Evolutionary conservation across 2,888 invertebrate species (phyloP), one percentile per base, ranked within the genome.

Genomic region (Volucella bombylans): DNA sequence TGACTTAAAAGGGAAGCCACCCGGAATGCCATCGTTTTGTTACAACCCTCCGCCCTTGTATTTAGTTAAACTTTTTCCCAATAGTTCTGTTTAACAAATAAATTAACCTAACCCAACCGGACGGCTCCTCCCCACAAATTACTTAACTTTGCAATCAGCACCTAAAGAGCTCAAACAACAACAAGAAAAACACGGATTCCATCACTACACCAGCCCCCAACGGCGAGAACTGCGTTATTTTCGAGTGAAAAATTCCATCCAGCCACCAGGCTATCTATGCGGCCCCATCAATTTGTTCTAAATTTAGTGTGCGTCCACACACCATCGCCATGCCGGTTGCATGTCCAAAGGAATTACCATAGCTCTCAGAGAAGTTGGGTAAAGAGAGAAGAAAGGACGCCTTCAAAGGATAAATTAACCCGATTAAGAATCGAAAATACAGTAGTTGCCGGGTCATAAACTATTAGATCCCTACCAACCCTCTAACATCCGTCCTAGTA

Each of bases 331-430:
- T 41, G 52, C 38, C 11, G 76, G 64, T 82, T 82, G 82, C 77
- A 72, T 82, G 77, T 77, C 71, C 61, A 67, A 72, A n/a, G 23
- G 15, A 77, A 82, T 82, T 77, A 72, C 77, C 77, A 72, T 82
- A 67, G 47, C 31, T 43, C 1, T 3, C 18, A 23, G 54, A 9
- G 61, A 18, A 59, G 52, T 31, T 43, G 49, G 15, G 38, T 68
- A 12, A 55, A 62, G 6, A 57, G 47, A 50, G 64, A 12, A 10
- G 49, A 4, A n/a, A 39, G 18, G 41, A 67, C 54, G 4, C 65
- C 59, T 31, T 76, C 47, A 64, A 71, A 67, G 82, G 82, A 67
- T 67, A 82, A 64, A 47, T 72, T 76, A 49, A 73, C 55, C 67
- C 71, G 59, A 72, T 76, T 61, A 77, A 52, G 59, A 61, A 76